Base-by-base conservation (phyloP, 2,113 vertebrate species). In the Oreocharis arfaki region DNA sequence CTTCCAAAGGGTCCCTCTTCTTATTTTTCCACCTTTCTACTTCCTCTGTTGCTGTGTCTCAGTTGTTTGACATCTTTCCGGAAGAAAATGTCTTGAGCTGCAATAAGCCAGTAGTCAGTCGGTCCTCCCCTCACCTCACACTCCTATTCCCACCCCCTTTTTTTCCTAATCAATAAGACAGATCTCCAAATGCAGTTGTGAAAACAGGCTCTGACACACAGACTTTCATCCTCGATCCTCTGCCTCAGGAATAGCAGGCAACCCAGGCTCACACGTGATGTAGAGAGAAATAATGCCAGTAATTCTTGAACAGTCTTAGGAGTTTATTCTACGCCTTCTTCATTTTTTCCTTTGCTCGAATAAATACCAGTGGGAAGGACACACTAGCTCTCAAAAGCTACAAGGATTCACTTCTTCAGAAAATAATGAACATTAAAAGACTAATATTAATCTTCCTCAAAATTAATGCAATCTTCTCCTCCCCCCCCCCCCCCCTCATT, bases 31-130 rank as follows among this genome's bases (percentile, higher is more conserved):
- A 97, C 97, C 96, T 98, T 97, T 97, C 96, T 97, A 98, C 96
- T 98, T 98, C 97, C 97, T 98, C 97, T 95, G 97, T 95, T 97
- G 97, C 96, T 96, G 92, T 94, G 96, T 97, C 98, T 98, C 96
- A 96, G 97, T 96, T 97, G 97, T 98, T 97, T 97, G 96, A 97
- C 98, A 98, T 98, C 98, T 98, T 98, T 98, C 98, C 84, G 96
- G 97, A 97, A 98, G 97, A 97, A 98, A 98, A 98, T 95, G 97
- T 93, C 97, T 96, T 95, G 97, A 95, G 96, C 96, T 98, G 97
- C 95, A 96, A 79, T 80, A 97, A 98, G 97, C 96, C 97, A 96
- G 96, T 95, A 94, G 87, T 93, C 96, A 94, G 95, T 53, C 33
- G 96, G 94, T 91, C 95, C 95, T 97, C 95, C 96, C 97, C 96